These are phyloP conservation scores for Scomber japonicus DNA, from an alignment of 2,113 vertebrate genomes.

Conservation along the genomic window DNA sequence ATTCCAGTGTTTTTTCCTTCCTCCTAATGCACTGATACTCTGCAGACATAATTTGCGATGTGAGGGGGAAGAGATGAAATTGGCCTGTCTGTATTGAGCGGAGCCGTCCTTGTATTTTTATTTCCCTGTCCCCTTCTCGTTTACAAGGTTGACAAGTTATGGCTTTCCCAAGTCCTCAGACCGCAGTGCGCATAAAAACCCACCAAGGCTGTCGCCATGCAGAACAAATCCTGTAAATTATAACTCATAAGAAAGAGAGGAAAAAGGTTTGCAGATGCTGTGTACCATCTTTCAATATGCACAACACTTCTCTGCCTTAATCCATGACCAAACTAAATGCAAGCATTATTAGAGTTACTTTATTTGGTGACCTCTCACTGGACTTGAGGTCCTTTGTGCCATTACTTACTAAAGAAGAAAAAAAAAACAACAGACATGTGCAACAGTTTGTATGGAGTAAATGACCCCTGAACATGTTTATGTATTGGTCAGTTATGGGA, in stretches of 20 bases:
- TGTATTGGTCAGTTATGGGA: slow-evolving; percentile 22
- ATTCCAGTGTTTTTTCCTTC: not conserved
- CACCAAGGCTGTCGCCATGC: not conserved
- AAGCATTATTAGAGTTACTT: not conserved
- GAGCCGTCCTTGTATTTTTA: slow-evolving; percentile 59
- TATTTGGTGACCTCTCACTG: not conserved
- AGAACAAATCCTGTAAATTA: slow-evolving; percentile 35
- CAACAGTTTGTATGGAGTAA: slow-evolving; percentile 4
- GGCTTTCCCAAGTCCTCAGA: slow-evolving; percentile 33
- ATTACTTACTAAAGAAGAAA: slow-evolving; percentile 14
- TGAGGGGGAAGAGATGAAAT: slow-evolving; percentile 49
- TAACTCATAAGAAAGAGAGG: not conserved
- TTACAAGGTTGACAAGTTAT: slow-evolving; percentile 68
- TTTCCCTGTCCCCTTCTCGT: slow-evolving; percentile 44
- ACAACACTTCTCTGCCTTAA: not conserved
- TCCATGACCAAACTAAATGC: not conserved
- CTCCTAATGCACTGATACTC: slow-evolving; percentile 23
- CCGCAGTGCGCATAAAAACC: slow-evolving; percentile 42
- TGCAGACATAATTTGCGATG: slow-evolving; percentile 69
- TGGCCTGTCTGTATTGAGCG: slow-evolving; percentile 44
- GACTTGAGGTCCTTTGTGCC: not conserved
- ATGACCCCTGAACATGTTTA: slow-evolving; percentile 21
- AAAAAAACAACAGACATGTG: not conserved
- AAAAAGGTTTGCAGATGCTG: slow-evolving; percentile 15
- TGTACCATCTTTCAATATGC: not conserved